A percentile compares a stretch with the other conserved stretches of the same genome.
phyloP scores from a whole-genome alignment of 2,888 invertebrate genomes.

The Ametastegia equiseti region DNA sequence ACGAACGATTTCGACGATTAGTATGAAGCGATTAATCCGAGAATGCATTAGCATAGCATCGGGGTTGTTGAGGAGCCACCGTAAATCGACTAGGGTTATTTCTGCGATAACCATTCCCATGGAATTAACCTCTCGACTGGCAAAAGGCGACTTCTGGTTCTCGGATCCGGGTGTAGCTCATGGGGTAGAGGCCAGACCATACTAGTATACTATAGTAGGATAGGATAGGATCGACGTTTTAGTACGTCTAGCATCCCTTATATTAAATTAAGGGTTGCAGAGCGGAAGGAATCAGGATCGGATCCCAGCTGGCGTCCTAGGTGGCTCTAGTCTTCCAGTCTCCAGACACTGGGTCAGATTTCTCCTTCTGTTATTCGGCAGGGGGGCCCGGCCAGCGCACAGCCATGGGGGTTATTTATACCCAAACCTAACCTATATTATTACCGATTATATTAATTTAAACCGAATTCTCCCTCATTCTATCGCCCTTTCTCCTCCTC shows the following conservation, averaged over 20 bases:
- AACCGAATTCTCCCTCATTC: slow-evolving; percentile 13
- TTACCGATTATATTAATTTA: slow-evolving; percentile 45
- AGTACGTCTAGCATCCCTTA: slow-evolving; percentile 70
- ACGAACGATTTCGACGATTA: neutral
- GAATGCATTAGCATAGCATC: slow-evolving; percentile 14
- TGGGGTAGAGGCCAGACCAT: neutral
- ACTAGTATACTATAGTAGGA: neutral
- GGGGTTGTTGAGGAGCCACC: neutral
- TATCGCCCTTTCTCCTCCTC: no score
- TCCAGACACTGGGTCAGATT: slow-evolving; percentile 23
- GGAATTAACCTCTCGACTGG: slow-evolving; percentile 67
- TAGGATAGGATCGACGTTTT: slow-evolving; percentile 57
- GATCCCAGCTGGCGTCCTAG: neutral
- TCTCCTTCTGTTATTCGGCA: neutral
- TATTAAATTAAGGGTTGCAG: slow-evolving; percentile 69
- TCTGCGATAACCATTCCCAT: slow-evolving; percentile 68
- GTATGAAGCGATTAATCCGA: neutral
- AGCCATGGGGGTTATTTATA: slow-evolving; percentile 31
- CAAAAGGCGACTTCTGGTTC: slow-evolving; percentile 55
- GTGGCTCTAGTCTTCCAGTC: neutral
- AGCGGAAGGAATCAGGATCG: neutral
- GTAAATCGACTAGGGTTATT: slow-evolving; percentile 13
- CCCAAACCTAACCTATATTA: slow-evolving; percentile 14
- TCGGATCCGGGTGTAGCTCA: neutral
- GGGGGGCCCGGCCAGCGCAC: neutral